Percentiles rank a stretch among this genome's conserved stretches.
Evolutionary conservation across 2,113 vertebrate genomes (phyloP).

Genomic region (Semnornis frantzii): DNA sequence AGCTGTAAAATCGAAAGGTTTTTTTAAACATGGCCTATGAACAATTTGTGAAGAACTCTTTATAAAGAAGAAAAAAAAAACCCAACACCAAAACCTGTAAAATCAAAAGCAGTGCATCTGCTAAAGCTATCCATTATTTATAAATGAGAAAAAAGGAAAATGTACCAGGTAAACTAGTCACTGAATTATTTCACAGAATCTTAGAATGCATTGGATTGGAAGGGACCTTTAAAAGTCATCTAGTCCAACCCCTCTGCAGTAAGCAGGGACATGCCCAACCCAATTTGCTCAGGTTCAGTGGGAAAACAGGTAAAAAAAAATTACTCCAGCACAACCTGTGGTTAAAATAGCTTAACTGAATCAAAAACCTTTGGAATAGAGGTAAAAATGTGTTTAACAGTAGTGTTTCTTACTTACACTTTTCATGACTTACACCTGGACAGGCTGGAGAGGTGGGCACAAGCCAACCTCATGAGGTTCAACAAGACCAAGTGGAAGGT

Average conservation of each 20-base stretch:
- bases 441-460: no score
- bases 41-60: background rate
- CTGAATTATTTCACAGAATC: background rate
- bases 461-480: no score
- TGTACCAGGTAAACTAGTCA: background rate
- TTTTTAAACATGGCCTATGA: background rate
- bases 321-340: background rate
- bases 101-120: background rate
- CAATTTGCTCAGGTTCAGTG: background rate
- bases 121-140: background rate
- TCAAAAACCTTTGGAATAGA: background rate
- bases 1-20: background rate
- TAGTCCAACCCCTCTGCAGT: no score
- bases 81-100: background rate
- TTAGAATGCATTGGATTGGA: no score
- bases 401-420: background rate
- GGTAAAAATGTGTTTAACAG: background rate
- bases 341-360: slow-evolving; percentile 1
- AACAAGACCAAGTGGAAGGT: no score
- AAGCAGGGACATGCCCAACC: no score
- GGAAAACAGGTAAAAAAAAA: background rate
- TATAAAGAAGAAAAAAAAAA: background rate
- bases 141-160: background rate
- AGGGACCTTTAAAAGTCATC: no score
- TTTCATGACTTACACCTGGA: no score